Evolutionary conservation across 2,113 vertebrate species (phyloP).

Genomic region (Lampris megalopsis): DNA sequence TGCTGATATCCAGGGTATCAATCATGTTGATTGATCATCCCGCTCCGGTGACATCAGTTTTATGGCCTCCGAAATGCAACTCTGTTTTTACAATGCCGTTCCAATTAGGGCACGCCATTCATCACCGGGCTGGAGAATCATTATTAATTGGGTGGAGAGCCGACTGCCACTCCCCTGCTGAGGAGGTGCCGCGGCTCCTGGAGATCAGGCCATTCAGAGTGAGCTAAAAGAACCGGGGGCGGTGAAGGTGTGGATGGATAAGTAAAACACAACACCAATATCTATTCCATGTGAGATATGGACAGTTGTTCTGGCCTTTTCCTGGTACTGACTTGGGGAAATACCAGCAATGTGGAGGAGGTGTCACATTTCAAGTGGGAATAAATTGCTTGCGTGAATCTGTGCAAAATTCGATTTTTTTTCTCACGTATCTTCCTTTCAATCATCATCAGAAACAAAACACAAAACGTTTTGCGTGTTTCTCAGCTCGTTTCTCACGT

Average conservation of each 20-base stretch:
- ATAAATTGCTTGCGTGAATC: too few species aligned
- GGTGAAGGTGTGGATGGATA: conserved; percentile 35
- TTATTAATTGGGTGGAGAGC: conserved; percentile 83
- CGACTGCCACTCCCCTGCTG: conserved; percentile 79
- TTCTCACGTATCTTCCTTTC: too few species aligned
- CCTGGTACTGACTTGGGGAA: neutral
- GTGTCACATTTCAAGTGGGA: too few species aligned
- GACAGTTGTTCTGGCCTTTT: neutral
- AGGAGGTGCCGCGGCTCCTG: conserved; percentile 70
- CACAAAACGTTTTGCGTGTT: conserved; percentile 24
- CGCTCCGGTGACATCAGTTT: conserved; percentile 78
- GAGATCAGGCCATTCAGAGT: conserved; percentile 54
- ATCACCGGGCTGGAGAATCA: conserved; percentile 81
- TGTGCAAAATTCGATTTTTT: too few species aligned
- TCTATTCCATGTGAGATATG: conserved; percentile 9
- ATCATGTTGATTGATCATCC: conserved; percentile 85
- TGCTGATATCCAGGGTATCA: conserved; percentile 79
- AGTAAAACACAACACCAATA: conserved; percentile 43
- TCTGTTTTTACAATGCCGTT: conserved; percentile 84
- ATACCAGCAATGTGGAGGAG: neutral
- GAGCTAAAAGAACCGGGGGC: conserved; percentile 53
- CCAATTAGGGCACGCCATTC: conserved; percentile 85
- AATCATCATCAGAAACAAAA: neutral
- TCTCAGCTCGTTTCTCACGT: neutral
- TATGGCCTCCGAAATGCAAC: conserved; percentile 81